Percentiles rank a stretch among this genome's conserved stretches.
phyloP scores from a whole-genome alignment of 2,888 invertebrate genomes.

The Isoperla grammatica region DNA sequence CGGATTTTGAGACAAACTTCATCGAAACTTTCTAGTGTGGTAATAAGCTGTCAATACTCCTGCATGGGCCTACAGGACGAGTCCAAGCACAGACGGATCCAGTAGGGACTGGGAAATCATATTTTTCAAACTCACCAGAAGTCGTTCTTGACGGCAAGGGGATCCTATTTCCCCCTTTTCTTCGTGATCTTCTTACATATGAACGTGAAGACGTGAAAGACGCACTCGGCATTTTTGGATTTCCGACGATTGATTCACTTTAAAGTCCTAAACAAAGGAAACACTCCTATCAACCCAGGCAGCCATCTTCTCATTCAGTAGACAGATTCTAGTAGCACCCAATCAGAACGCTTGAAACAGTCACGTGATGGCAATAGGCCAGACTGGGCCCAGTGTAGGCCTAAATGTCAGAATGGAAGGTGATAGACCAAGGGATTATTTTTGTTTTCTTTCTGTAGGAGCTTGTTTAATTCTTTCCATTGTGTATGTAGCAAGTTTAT shows the following conservation, averaged over 20 bases:
- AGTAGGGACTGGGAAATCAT: not conserved
- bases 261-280: conserved; percentile 69
- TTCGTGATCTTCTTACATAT: conserved; percentile 84
- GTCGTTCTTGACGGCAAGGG: conserved; percentile 74
- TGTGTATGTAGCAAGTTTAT: conserved; percentile 79
- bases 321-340: conserved; percentile 34
- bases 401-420: conserved; percentile 42
- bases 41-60: conserved; percentile 26
- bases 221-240: conserved; percentile 82
- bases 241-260: conserved; percentile 25
- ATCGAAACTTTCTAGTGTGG: too few species aligned
- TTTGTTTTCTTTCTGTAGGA: conserved; percentile 58
- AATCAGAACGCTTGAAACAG: conserved; percentile 34
- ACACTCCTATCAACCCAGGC: conserved; percentile 66
- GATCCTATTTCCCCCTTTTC: conserved; percentile 86
- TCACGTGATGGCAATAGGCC: conserved; percentile 42
- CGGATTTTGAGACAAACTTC: too few species aligned
- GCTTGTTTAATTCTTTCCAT: conserved; percentile 72
- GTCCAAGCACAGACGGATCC: conserved; percentile 23
- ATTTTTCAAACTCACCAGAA: conserved; percentile 62
- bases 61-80: conserved; percentile 25
- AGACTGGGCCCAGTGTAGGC: conserved; percentile 29
- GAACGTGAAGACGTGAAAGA: conserved; percentile 90
- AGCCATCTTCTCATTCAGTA: conserved; percentile 71
- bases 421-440: conserved; percentile 40